Evolutionary conservation across 2,888 invertebrate species (phyloP), one percentile per base, ranked within the genome.

Genomic region (Penaeus monodon): DNA sequence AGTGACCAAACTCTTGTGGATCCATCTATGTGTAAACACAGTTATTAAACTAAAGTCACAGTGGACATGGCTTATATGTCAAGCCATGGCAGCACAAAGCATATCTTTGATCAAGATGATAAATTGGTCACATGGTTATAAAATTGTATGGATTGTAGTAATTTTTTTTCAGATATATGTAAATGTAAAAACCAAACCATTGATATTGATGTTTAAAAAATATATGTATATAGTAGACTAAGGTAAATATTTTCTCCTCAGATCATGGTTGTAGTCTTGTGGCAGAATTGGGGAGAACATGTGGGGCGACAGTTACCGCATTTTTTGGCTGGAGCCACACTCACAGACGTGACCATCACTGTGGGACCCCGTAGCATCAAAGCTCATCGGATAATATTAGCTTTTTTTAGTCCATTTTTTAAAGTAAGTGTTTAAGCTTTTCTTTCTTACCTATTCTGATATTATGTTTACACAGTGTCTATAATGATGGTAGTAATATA

Each of bases 251-350:
- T 70, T 70, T 70, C 27, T 29, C 17, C 27, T 12, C 29, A 29
- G 70, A 70, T 27, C 24, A 88, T 88, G 87, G 87, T 88, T 57
- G 57, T 88, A 33, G 79, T 88, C 33, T 57, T 88, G 74, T 88
- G 87, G 87, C 83, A 88, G 63, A 84, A 88, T 65, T 88, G 87
- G 87, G 83, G 87, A 38, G 87, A 88, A 68, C 84, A 88, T 57
- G 87, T 88, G 24, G 83, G 87, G 24, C 84, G 87, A 7, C 87
- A 88, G 76, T 74, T 88, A n/a, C 84, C 87, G 63, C 76, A 80
- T 33, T 88, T 88, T 74, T 74, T 88, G 27, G 33, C 83, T 4
- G 79, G 80, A 7, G 79, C 83, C 24, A 80, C 87, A 27, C 84
- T 88, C 2, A 84, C 87, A 4, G 87, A 88, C 38, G 84, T 88